Evolutionary conservation across 1,140 invertebrate genomes (phyloP).

Genomic region (Drosophila insularis): DNA sequence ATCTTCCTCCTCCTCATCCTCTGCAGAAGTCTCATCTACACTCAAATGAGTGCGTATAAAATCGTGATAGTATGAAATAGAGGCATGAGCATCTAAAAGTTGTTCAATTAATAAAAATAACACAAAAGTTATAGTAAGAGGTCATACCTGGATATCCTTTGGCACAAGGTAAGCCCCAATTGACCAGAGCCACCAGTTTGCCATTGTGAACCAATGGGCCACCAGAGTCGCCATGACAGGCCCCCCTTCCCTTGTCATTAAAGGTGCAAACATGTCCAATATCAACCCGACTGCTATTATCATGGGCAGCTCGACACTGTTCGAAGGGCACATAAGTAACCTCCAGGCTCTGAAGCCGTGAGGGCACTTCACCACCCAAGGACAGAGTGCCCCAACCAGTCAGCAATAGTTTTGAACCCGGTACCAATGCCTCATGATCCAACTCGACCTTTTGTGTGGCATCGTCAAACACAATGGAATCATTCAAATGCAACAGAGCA

Average conservation of each 20-base stretch:
- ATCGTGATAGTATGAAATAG: constrained; percentile 82
- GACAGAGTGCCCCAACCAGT: constrained; percentile 84
- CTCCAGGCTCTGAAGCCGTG: constrained; percentile 71
- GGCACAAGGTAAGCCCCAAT: constrained; percentile 84
- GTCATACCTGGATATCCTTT: constrained; percentile 76
- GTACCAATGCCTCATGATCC: constrained; percentile 49
- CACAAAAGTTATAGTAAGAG: background rate
- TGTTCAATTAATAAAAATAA: background rate
- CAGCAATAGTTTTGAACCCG: constrained; percentile 77
- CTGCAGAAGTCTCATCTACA: constrained; percentile 13
- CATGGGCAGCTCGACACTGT: constrained; percentile 68
- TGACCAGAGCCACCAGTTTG: constrained; percentile 83
- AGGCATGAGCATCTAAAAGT: constrained; percentile 83
- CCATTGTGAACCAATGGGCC: constrained; percentile 82
- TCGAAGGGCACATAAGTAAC: constrained; percentile 70
- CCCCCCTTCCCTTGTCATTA: constrained; percentile 84
- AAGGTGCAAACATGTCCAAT: constrained; percentile 85
- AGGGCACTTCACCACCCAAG: constrained; percentile 69
- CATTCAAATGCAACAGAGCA: constrained; percentile 83
- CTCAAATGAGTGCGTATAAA: constrained; percentile 80
- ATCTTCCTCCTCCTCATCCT: constrained; percentile 21
- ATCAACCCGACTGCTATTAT: constrained; percentile 71
- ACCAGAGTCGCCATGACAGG: constrained; percentile 84
- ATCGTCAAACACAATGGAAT: constrained; percentile 82
- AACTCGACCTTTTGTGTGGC: constrained; percentile 82